Base-by-base conservation (phyloP, 2,888 invertebrate genomes). In the Drosophila helvetica region DNA sequence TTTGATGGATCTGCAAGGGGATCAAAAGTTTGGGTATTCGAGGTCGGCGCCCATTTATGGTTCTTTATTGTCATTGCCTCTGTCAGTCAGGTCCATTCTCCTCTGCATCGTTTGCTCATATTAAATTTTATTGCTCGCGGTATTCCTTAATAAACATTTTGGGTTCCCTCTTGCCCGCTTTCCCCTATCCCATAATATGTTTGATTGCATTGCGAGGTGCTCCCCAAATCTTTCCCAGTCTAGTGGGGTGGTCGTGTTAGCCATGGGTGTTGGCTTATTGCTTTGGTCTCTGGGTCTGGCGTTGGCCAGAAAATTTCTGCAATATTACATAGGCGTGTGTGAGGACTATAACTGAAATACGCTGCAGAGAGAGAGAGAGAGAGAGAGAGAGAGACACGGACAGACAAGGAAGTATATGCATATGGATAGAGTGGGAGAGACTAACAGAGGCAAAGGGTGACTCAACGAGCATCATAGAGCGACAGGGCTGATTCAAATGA, bases 41-140 rank as follows among this genome's bases (percentile, higher is more conserved):
- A 42, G 60, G 70, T 69, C 43, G 43, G 38, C 46, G 22, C 48
- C 57, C 46, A 15, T 67, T 55, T 72, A 33, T 83, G 52, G 2
- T 15, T 38, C 70, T 82, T 88, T 85, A 85, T 85, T 83, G 88
- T 78, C 82, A 87, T 87, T 87, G 77, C 50, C 63, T 42, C 54
- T 60, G 67, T 67, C 63, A 66, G 68, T 19, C 19, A 5, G 25
- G 15, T 8, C 22, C 46, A 15, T 22, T 3, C 25, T 9, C 3
- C 50, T 8, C 10, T 43, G 18, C 67, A 81, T 85, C 88, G 75
- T 81, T 85, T 85, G 82, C 68, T 69, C 79, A 78, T 87, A 87
- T 82, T 82, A 87, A 66, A 77, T 85, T 87, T 87, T 85, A 79
- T 83, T 79, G 82, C 75, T 67, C 71, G 71, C 66, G 66, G 83